These are phyloP conservation scores for Laspeyria flexula DNA, from an alignment of 2,888 invertebrate genomes.

Conservation along the genomic window DNA sequence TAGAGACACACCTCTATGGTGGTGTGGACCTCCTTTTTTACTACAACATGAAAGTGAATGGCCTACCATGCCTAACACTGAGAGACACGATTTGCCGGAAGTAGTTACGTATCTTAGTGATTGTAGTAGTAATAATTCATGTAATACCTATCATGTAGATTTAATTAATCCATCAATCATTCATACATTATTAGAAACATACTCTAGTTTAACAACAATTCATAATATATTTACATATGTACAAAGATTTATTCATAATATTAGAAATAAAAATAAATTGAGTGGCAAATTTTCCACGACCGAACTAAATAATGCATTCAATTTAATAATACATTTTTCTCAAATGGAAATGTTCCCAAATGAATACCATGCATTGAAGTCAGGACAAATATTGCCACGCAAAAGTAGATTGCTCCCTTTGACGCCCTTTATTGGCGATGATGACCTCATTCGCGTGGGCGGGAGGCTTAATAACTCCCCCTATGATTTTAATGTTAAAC, in stretches of 20 bases:
- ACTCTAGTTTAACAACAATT: no score
- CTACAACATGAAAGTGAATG: neutral
- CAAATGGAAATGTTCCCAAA: neutral
- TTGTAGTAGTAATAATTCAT: neutral
- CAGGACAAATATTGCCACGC: neutral
- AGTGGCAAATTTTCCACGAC: neutral
- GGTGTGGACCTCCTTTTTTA: conserved; percentile 7
- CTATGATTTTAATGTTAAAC: neutral
- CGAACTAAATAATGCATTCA: neutral
- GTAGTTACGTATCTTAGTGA: neutral
- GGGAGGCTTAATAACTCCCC: neutral
- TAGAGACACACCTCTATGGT: conserved; percentile 5
- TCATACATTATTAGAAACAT: neutral
- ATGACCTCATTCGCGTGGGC: no score
- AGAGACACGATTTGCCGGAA: neutral
- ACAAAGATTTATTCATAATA: neutral
- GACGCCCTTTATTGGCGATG: neutral
- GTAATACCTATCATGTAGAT: neutral
- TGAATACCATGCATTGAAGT: neutral
- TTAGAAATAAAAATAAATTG: neutral
- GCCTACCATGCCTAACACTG: neutral
- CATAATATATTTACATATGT: neutral
- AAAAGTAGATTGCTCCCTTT: neutral
- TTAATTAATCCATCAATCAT: neutral
- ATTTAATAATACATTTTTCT: neutral